Conservation (phyloP, 2,888 invertebrate genomes). For the Spialia ferax region DNA sequence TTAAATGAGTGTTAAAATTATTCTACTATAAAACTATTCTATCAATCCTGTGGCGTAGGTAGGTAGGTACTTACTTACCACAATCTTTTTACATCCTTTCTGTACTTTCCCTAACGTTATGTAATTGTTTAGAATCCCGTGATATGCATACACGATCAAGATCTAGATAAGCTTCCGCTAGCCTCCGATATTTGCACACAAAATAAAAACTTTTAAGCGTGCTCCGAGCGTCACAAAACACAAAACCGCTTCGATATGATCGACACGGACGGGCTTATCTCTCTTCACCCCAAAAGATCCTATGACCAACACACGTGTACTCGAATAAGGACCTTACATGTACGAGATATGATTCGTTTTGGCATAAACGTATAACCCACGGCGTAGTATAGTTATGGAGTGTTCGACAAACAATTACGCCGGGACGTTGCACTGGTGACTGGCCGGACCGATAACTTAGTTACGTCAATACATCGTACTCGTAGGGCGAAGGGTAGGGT, state of each 20-base stretch:
- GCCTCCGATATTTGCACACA: conserved; percentile 33
- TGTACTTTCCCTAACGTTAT: conserved; percentile 6
- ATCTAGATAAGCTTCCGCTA: conserved; percentile 33
- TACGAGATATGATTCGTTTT: neutral
- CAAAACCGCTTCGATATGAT: conserved; percentile 37
- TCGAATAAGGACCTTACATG: neutral
- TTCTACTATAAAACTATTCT: too few relatives aligned
- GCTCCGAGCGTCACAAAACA: conserved; percentile 33
- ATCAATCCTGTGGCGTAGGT: too few relatives aligned
- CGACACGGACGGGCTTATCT: conserved; percentile 38
- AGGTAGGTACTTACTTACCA: too few relatives aligned
- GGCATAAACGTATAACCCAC: neutral
- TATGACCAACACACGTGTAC: neutral
- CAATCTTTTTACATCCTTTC: neutral
- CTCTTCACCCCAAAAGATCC: conserved; percentile 18
- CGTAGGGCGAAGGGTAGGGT: conserved; percentile 29
- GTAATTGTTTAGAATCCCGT: conserved; percentile 16
- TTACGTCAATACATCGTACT: conserved; percentile 40
- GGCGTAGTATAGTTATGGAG: conserved; percentile 30
- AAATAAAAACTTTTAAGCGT: conserved; percentile 25
- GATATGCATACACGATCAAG: conserved; percentile 11
- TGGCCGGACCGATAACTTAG: conserved; percentile 42
- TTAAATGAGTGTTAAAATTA: too few relatives aligned
- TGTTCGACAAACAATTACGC: conserved; percentile 40
- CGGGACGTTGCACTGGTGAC: conserved; percentile 45